Base-by-base conservation (phyloP, 2,888 invertebrate species). In the Ophion ellenae region DNA sequence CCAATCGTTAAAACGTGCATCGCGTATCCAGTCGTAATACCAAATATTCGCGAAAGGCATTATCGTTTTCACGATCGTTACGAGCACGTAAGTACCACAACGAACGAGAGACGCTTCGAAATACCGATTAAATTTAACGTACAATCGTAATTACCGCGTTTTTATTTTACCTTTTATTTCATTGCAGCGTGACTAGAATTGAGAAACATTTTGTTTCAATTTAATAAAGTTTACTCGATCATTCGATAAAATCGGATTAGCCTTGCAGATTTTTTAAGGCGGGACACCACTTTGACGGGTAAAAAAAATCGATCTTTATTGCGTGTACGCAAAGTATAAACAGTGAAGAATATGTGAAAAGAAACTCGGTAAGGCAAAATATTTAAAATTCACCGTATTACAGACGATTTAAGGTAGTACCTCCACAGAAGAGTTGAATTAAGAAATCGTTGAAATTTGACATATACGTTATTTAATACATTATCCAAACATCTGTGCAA, bases 61-160 rank as follows among this genome's bases (percentile, higher is more conserved):
- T 63, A 59, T 63, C 81, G 63, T 67, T 71, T 64, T 66, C 2
- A 45, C 73, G 61, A n/a, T 81, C 32, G 45, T 11, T 20, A 28
- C 81, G 45, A 74, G 66, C 5, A 67, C 40, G 66, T 45, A 77
- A 77, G 66, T 77, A 40, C 40, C 67, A 53, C 67, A 74, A 40
- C 66, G 73, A 67, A 67, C 64, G 57, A 32, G 53, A 66, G 28
- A 53, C n/a, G 36, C n/a, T 32, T 47, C 45, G 10, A 57, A 32
- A 61, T 47, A 36, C 28, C 82, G 63, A 76, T 82, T 70, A 76
- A 70, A 70, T 76, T 70, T 76, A 70, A 81, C 53, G 24, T 70
- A 11, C 63, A n/a, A 63, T 76, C 63, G 63, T 57, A 70, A 40
- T 76, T 64, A 64, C 45, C 24, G 47, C 14, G 40, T 61, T 32